Evolutionary conservation across 1,140 invertebrate genomes (phyloP).

Genomic region (Drosophila tani): DNA sequence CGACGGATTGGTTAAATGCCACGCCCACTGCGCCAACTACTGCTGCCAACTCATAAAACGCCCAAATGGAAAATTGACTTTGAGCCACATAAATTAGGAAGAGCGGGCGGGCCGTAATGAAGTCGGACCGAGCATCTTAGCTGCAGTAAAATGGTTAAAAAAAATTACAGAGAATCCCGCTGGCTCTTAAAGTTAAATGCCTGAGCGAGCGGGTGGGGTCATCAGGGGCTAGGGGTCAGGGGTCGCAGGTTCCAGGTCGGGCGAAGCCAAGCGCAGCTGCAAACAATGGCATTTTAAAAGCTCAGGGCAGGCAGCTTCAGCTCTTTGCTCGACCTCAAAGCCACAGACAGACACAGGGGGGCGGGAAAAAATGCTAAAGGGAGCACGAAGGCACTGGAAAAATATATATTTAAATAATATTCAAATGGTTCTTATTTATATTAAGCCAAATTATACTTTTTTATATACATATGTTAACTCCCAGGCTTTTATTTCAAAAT

Average conservation of each 20-base stretch:
- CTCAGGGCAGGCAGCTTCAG: slow-evolving; percentile 45
- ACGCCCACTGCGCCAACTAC: slow-evolving; percentile 29
- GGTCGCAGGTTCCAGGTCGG: slow-evolving; percentile 18
- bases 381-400: neutral
- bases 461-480: too few relatives aligned
- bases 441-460: too few relatives aligned
- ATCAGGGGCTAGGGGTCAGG: slow-evolving; percentile 17
- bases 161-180: slow-evolving; percentile 19
- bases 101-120: slow-evolving; percentile 4
- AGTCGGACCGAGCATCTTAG: slow-evolving; percentile 7
- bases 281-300: slow-evolving; percentile 81
- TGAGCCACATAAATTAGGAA: slow-evolving; percentile 47
- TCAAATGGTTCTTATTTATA: neutral
- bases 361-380: slow-evolving; percentile 18
- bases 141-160: slow-evolving; percentile 23
- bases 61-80: slow-evolving; percentile 41
- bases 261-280: slow-evolving; percentile 70
- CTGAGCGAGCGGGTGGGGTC: slow-evolving; percentile 50
- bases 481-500: too few relatives aligned
- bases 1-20: slow-evolving; percentile 62
- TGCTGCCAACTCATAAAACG: slow-evolving; percentile 35
- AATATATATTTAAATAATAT: neutral
- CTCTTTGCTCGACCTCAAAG: slow-evolving; percentile 27
- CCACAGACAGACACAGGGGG: slow-evolving; percentile 22
- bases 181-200: slow-evolving; percentile 43